Percentiles rank a stretch among this genome's conserved stretches.
Evolutionary conservation across 2,113 vertebrate species (phyloP).

Genomic region (Pitta sordida): DNA sequence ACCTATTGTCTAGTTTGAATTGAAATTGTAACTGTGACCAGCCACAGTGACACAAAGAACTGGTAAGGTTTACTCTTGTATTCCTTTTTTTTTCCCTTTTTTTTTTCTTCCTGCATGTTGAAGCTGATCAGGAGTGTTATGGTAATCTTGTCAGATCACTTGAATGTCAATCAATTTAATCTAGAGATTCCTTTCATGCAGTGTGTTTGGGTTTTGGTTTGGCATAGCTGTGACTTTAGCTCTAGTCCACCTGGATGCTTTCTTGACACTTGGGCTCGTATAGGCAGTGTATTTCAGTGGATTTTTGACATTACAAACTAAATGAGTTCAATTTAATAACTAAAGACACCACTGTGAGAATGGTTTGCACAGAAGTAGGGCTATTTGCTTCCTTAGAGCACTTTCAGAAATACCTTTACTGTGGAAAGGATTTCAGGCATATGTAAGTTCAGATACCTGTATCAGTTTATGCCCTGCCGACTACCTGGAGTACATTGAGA

Average conservation of each 20-base stretch:
- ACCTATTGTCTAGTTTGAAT: neutral
- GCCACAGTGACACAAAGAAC: neutral
- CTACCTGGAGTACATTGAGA: neutral
- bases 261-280: neutral
- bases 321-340: neutral
- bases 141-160: neutral
- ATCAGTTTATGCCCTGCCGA: neutral
- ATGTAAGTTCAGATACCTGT: neutral
- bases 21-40: neutral
- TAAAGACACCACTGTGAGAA: neutral
- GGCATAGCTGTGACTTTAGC: neutral
- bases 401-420: neutral
- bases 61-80: neutral
- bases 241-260: neutral
- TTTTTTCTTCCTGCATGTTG: neutral
- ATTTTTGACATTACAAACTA: neutral
- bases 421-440: neutral
- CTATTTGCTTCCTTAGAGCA: neutral
- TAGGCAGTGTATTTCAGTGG: neutral
- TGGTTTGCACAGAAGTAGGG: neutral
- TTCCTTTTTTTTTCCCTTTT: fast-evolving
- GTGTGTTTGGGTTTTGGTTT: neutral
- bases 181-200: neutral
- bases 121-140: neutral
- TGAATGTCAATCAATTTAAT: neutral